These are phyloP conservation scores for Chelon labrosus DNA, from an alignment of 2,797 vertebrate genomes.

Conservation along the genomic window DNA sequence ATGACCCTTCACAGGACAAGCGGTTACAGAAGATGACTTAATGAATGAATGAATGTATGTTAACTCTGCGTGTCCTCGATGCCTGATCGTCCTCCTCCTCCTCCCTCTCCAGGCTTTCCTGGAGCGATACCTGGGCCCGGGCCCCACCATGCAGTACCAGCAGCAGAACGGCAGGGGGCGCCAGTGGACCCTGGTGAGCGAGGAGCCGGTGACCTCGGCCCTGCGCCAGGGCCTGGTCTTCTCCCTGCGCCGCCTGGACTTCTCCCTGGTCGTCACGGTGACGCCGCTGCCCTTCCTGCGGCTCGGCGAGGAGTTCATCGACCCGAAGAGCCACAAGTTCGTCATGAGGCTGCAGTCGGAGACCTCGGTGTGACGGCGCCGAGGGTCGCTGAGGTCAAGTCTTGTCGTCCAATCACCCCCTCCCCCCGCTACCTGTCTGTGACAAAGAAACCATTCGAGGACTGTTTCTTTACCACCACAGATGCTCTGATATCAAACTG, in stretches of 20 bases:
- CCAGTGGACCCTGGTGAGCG: conserved; percentile 95
- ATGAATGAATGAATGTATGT: no score
- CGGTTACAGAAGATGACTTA: no score
- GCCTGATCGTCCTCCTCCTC: neutral
- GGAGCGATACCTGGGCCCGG: conserved; percentile 90
- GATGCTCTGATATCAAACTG: conserved; percentile 58
- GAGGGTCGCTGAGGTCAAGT: neutral
- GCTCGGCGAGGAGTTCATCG: conserved; percentile 93
- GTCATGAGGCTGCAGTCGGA: conserved; percentile 96
- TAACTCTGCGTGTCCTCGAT: no score
- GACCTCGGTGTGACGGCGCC: conserved; percentile 87
- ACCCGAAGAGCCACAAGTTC: conserved; percentile 97
- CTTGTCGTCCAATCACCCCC: conserved; percentile 22
- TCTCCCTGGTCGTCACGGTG: conserved; percentile 92
- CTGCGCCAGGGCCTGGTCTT: conserved; percentile 92
- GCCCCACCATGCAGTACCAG: conserved; percentile 95
- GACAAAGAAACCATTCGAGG: conserved; percentile 23
- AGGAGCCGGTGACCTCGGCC: conserved; percentile 92
- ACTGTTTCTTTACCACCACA: conserved; percentile 19
- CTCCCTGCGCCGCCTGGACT: conserved; percentile 91
- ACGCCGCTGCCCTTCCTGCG: conserved; percentile 92
- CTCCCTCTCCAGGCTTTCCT: conserved; percentile 87
- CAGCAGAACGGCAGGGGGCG: conserved; percentile 92
- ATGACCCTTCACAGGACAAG: no score
- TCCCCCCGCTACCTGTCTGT: neutral